These are phyloP conservation scores for Fratercula arctica DNA, from an alignment of 2,797 vertebrate species.

Conservation along the genomic window DNA sequence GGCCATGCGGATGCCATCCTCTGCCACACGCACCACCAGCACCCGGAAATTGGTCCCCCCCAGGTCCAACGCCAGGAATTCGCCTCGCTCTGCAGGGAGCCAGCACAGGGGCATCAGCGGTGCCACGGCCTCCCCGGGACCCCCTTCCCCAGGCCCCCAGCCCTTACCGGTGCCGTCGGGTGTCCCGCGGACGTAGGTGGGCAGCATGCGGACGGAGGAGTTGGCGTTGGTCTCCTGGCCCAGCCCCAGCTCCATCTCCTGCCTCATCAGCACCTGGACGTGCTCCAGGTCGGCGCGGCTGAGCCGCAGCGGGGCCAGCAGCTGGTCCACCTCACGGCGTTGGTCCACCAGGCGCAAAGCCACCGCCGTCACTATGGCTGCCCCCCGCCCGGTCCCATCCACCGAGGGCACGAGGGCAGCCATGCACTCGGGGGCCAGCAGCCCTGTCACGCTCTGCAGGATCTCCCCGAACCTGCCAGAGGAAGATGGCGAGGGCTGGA, in stretches of 20 bases:
- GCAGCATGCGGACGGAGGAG: conserved; percentile 77
- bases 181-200: conserved; percentile 67
- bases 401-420: conserved; percentile 75
- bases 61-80: conserved; percentile 87
- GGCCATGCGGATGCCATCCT: conserved; percentile 70
- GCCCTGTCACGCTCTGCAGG: conserved; percentile 44
- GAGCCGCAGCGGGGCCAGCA: conserved; percentile 69
- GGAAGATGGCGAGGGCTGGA: background rate
- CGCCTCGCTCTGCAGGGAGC: conserved; percentile 77
- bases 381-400: conserved; percentile 81
- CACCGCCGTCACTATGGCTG: conserved; percentile 85
- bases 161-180: conserved; percentile 77
- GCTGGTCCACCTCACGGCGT: conserved; percentile 18
- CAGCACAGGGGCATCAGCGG: background rate
- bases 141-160: background rate
- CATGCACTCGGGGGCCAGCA: conserved; percentile 77
- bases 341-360: conserved; percentile 69
- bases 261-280: conserved; percentile 71
- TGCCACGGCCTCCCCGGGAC: fast-evolving
- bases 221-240: background rate
- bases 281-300: background rate
- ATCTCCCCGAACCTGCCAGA: conserved; percentile 61
- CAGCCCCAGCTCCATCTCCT: conserved; percentile 77
- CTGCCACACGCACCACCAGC: conserved; percentile 74
- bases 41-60: conserved; percentile 90